Evolutionary conservation across 2,113 vertebrate genomes (phyloP).

Genomic region (Oncorhynchus keta): DNA sequence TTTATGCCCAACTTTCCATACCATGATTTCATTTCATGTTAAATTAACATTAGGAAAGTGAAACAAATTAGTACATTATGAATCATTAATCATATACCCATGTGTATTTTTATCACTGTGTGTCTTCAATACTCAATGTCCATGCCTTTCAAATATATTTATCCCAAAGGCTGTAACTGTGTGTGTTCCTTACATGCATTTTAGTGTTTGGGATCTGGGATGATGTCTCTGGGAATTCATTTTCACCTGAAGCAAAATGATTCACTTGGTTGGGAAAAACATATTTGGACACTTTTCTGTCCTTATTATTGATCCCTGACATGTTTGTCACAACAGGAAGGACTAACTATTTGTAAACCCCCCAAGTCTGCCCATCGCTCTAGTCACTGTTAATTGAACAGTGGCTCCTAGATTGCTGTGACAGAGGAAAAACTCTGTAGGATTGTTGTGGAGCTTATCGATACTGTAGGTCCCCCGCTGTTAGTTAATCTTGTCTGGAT

Average conservation of each 20-base stretch:
- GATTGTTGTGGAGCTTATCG: constrained; percentile 60
- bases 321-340: no score
- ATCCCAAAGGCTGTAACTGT: constrained; percentile 26
- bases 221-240: background rate
- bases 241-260: background rate
- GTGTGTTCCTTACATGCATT: constrained; percentile 53
- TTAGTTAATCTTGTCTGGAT: constrained; percentile 63
- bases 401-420: constrained; percentile 39
- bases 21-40: constrained; percentile 11
- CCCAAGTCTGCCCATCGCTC: constrained; percentile 18
- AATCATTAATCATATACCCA: background rate
- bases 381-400: constrained; percentile 44
- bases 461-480: constrained; percentile 45
- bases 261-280: background rate
- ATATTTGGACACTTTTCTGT: no score
- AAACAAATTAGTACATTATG: background rate
- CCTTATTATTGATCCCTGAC: no score
- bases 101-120: constrained; percentile 28
- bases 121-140: constrained; percentile 29
- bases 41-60: constrained; percentile 2
- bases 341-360: no score
- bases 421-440: constrained; percentile 51
- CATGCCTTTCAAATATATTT: constrained; percentile 14
- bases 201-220: background rate
- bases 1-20: constrained; percentile 29